These are phyloP conservation scores for Asobara japonica DNA, from an alignment of 1,140 invertebrate genomes.

Conservation along the genomic window DNA sequence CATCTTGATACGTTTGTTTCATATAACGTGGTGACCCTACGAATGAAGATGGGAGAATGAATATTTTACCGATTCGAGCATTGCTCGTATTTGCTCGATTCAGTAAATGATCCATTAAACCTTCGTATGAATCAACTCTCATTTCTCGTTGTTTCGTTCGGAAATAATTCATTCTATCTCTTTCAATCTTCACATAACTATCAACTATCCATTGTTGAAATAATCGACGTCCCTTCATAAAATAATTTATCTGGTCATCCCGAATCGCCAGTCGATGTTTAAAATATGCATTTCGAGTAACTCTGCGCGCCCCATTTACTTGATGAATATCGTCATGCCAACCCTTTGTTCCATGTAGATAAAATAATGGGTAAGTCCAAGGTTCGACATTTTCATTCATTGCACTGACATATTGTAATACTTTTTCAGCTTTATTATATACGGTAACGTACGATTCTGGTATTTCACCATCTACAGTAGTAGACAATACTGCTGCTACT, in stretches of 20 bases:
- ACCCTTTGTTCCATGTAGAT: background rate
- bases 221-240: background rate
- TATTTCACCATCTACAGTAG: too few relatives aligned
- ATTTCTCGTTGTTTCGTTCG: constrained; percentile 38
- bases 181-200: constrained; percentile 30
- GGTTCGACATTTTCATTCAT: constrained; percentile 4
- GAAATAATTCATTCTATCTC: constrained; percentile 34
- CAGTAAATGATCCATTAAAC: constrained; percentile 29
- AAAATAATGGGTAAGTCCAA: constrained; percentile 4
- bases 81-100: constrained; percentile 32
- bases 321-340: background rate
- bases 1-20: constrained; percentile 34
- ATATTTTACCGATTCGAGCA: constrained; percentile 35
- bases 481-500: too few relatives aligned
- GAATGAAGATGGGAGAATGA: constrained; percentile 36
- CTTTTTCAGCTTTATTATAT: too few relatives aligned
- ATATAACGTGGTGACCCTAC: constrained; percentile 34
- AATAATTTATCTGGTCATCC: constrained; percentile 48
- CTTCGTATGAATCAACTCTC: constrained; percentile 40
- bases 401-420: background rate
- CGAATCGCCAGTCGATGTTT: constrained; percentile 42
- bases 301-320: background rate
- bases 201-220: background rate
- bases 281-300: background rate
- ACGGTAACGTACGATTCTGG: too few relatives aligned